Evolutionary conservation across 2,113 vertebrate genomes (phyloP).

Genomic region (Labrus mixtus): DNA sequence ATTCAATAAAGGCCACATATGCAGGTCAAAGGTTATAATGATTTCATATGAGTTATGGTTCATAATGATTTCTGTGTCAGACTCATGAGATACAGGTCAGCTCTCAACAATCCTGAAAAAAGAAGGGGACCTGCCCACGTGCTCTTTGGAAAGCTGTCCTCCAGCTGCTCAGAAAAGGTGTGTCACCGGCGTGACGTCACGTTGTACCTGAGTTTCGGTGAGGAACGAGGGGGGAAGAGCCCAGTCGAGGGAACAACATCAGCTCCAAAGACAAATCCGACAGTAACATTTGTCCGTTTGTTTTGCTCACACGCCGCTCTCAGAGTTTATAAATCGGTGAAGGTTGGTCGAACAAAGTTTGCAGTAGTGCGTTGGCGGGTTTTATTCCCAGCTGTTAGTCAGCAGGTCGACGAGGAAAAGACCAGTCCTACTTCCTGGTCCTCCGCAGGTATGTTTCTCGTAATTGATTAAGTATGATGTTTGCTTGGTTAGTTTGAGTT

Average conservation of each 20-base stretch:
- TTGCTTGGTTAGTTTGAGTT: background rate
- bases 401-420: constrained; percentile 24
- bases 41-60: background rate
- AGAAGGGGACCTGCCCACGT: background rate
- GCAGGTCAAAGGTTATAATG: background rate
- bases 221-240: constrained; percentile 46
- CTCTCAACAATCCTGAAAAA: background rate
- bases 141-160: background rate
- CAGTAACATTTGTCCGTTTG: background rate
- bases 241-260: constrained; percentile 15
- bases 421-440: constrained; percentile 63
- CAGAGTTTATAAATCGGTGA: too few species aligned
- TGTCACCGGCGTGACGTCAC: constrained; percentile 77
- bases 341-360: too few species aligned
- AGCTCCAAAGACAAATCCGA: background rate
- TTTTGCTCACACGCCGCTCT: background rate
- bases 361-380: background rate
- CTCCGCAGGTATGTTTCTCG: constrained; percentile 61
- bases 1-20: background rate
- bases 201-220: constrained; percentile 83
- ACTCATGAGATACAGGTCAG: too few species aligned
- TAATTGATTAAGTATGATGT: background rate
- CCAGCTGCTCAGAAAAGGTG: constrained; percentile 68
- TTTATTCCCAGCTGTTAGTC: constrained; percentile 4
- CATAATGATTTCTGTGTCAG: background rate